These are phyloP conservation scores for Didymodactylos carnosus DNA, from an alignment of 2,888 invertebrate species.

Conservation along the genomic window DNA sequence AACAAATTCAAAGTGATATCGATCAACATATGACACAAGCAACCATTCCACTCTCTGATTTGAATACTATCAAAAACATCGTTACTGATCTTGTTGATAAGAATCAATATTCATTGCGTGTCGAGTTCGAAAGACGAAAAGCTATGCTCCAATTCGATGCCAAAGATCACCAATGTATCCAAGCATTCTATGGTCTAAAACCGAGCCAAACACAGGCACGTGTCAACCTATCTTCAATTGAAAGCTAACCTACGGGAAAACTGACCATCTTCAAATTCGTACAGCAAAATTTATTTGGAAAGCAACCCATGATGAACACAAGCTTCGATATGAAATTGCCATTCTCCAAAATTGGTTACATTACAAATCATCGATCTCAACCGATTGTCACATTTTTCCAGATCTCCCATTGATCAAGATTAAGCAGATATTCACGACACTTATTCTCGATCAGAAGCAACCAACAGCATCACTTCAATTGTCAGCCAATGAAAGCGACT, in stretches of 20 bases:
- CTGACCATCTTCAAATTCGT: background rate
- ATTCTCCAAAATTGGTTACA: background rate
- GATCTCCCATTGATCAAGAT: background rate
- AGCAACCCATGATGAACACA: background rate
- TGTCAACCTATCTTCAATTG: background rate
- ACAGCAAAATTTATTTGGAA: background rate
- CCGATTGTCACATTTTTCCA: background rate
- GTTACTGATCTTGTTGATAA: background rate
- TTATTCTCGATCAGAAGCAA: background rate
- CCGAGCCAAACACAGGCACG: background rate
- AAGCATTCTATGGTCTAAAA: background rate
- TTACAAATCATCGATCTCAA: background rate
- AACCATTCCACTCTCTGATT: background rate
- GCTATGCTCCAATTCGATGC: background rate
- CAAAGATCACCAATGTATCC: background rate
- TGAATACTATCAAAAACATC: background rate
- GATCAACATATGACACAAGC: background rate
- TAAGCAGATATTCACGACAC: background rate
- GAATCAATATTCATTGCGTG: background rate
- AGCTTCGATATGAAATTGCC: background rate
- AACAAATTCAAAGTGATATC: background rate
- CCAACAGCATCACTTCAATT: background rate
- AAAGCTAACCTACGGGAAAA: too few relatives aligned
- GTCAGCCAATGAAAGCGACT: background rate
- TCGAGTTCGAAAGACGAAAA: background rate